These are phyloP conservation scores for Seira musarum DNA, from an alignment of 2,888 invertebrate genomes.

Conservation along the genomic window DNA sequence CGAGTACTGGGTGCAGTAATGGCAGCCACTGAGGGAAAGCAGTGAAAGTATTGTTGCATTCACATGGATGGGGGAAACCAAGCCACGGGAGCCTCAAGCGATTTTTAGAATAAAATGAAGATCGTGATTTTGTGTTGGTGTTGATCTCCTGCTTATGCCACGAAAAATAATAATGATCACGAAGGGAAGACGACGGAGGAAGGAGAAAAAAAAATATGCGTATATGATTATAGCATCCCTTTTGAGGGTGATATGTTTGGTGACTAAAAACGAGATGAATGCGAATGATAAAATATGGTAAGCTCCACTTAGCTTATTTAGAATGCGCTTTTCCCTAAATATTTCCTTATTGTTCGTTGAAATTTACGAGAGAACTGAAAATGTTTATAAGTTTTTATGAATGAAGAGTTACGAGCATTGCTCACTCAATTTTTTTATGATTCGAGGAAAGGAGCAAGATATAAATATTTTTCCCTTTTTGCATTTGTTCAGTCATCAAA, in stretches of 20 bases:
- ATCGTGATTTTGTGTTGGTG: conserved; percentile 47
- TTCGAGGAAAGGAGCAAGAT: background rate
- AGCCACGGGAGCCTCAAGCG: conserved; percentile 39
- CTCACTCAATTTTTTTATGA: background rate
- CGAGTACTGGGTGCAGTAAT: background rate
- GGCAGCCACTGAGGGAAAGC: background rate
- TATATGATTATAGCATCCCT: background rate
- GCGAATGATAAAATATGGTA: conserved; percentile 10
- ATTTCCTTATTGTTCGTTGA: too few species aligned
- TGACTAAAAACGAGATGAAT: conserved; percentile 8
- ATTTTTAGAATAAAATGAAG: conserved; percentile 54
- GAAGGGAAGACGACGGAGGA: background rate
- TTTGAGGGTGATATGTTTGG: background rate
- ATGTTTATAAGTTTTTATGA: too few species aligned
- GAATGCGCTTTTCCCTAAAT: background rate
- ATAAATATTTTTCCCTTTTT: background rate
- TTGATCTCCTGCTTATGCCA: conserved; percentile 24
- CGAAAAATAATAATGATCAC: conserved; percentile 3
- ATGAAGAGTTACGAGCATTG: background rate
- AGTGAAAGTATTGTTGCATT: background rate
- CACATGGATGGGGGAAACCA: background rate
- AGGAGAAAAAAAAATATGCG: conserved; percentile 5
- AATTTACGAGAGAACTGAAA: too few species aligned
- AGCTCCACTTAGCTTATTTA: conserved; percentile 9
- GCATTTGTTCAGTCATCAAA: conserved; percentile 40